Conservation (phyloP, 2,113 vertebrate species). For the Hypanus sabinus region DNA sequence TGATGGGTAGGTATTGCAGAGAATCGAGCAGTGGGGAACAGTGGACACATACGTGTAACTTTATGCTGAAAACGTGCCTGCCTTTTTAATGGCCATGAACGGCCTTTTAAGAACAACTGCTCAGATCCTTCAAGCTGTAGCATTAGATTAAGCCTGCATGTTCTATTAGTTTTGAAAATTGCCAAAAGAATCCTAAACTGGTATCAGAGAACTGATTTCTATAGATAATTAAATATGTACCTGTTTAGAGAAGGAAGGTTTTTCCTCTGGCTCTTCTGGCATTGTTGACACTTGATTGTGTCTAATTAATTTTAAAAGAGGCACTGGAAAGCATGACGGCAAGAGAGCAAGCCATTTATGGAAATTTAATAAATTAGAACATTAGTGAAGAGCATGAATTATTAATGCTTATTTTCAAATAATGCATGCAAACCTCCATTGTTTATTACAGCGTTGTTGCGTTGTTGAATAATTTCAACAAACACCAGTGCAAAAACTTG, state of each 20-base stretch:
- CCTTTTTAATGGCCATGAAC: not conserved
- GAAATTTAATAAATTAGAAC: not conserved
- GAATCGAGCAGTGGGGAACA: not conserved
- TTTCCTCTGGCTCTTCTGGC: not conserved
- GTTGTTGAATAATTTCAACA: too few species aligned
- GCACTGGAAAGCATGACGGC: not conserved
- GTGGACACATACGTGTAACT: not conserved
- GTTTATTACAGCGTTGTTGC: not conserved
- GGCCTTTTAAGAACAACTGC: not conserved
- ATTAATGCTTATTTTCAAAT: not conserved
- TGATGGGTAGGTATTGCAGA: too few species aligned
- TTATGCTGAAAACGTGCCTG: not conserved
- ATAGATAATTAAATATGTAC: not conserved
- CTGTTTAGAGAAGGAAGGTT: not conserved
- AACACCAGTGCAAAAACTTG: too few species aligned
- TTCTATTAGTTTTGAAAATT: not conserved
- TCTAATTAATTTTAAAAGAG: too few species aligned
- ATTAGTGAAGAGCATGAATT: not conserved
- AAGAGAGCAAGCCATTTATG: not conserved
- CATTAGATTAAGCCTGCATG: not conserved
- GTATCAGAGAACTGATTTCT: not conserved
- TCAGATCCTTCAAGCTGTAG: not conserved
- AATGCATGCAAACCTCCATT: conserved; percentile 6
- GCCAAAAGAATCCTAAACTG: not conserved
- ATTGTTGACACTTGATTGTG: too few species aligned